Percentiles rank a stretch among this genome's conserved stretches.
Evolutionary conservation across 2,888 invertebrate species (phyloP).

Genomic region (Leptinotarsa haldemani): DNA sequence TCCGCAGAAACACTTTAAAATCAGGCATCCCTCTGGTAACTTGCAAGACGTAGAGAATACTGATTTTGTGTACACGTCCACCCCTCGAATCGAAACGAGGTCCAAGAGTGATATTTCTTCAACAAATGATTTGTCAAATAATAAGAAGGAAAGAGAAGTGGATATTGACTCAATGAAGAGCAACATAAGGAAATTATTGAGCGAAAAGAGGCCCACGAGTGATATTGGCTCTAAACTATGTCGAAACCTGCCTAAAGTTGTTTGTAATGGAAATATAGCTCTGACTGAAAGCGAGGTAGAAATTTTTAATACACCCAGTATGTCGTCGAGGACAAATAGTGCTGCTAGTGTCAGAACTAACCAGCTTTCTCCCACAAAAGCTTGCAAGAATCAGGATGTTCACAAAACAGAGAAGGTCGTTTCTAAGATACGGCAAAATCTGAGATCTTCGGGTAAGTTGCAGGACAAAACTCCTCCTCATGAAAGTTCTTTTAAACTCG

Average conservation of each 20-base stretch:
- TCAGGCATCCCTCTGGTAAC: slow-evolving; percentile 25
- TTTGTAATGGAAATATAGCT: slow-evolving; percentile 34
- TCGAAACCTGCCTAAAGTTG: slow-evolving; percentile 21
- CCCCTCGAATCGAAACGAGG: slow-evolving; percentile 30
- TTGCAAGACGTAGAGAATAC: slow-evolving; percentile 22
- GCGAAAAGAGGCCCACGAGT: slow-evolving; percentile 10
- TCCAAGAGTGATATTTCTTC: slow-evolving; percentile 29
- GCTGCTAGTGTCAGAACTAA: slow-evolving; percentile 25
- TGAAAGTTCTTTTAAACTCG: not conserved
- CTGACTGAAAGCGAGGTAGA: slow-evolving; percentile 37
- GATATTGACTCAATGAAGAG: slow-evolving; percentile 38
- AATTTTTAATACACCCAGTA: slow-evolving; percentile 31
- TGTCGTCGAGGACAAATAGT: not conserved
- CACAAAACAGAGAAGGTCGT: not conserved
- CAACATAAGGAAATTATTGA: slow-evolving; percentile 39
- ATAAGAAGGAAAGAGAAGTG: slow-evolving; percentile 29
- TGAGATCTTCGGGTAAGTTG: slow-evolving; percentile 19
- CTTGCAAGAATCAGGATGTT: not conserved
- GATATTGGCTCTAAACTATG: slow-evolving; percentile 13
- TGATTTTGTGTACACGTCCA: slow-evolving; percentile 37
- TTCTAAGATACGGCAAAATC: slow-evolving; percentile 16
- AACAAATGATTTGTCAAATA: slow-evolving; percentile 24
- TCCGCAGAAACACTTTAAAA: slow-evolving; percentile 28
- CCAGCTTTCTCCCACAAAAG: not conserved
- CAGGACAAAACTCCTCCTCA: not conserved